phyloP scores from a whole-genome alignment of 2,888 invertebrate species.

The Hetaerina titia region DNA sequence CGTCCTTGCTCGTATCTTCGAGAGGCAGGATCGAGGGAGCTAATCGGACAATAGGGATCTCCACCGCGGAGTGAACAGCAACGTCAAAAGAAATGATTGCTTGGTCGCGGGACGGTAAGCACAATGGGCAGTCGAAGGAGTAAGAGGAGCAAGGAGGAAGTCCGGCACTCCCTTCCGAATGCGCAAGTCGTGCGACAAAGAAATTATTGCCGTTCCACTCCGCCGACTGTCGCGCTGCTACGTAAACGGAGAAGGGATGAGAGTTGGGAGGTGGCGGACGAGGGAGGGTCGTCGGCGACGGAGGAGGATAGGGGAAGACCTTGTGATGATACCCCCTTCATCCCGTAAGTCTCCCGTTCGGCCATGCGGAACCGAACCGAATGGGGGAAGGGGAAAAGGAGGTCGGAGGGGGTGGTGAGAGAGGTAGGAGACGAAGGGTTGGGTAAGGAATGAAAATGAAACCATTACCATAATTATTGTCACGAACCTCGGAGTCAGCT shows the following conservation, averaged over 20 bases:
- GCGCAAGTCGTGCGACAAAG: conserved; percentile 8
- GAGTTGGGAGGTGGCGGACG: neutral
- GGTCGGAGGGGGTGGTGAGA: neutral
- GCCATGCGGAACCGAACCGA: conserved; percentile 45
- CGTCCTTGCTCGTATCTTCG: too few relatives aligned
- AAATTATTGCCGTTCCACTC: conserved; percentile 41
- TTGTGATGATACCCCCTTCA: neutral
- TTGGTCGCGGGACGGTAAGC: neutral
- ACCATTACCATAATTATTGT: neutral
- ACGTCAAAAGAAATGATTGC: neutral
- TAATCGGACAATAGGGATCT: too few relatives aligned
- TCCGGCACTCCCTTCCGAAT: conserved; percentile 22
- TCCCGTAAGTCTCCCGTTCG: neutral
- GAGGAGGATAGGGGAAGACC: neutral
- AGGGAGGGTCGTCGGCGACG: neutral
- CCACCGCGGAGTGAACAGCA: too few relatives aligned
- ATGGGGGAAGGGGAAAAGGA: neutral
- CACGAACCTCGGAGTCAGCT: neutral
- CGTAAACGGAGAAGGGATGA: neutral
- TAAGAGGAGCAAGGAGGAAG: neutral
- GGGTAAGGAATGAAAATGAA: neutral
- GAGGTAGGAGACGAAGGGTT: neutral
- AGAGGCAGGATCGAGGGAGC: too few relatives aligned
- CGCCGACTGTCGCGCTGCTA: conserved; percentile 15
- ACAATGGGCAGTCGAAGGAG: neutral